Evolutionary conservation across 2,888 invertebrate genomes (phyloP), one percentile per base, ranked within the genome.

Genomic region (Marasmarcha lunaedactyla): DNA sequence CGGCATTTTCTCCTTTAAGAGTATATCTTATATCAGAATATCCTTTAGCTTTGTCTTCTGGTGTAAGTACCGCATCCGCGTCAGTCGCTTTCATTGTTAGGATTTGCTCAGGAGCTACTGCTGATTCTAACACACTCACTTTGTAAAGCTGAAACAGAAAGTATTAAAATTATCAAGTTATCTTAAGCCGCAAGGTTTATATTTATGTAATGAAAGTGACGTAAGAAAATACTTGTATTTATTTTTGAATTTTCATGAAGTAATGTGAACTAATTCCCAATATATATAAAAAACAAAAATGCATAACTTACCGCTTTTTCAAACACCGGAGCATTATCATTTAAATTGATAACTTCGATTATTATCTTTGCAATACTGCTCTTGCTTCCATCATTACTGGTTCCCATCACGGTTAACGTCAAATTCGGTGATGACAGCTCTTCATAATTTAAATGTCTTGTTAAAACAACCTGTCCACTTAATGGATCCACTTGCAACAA

Each of bases 401-500:
- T 84, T 0, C 87, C 88, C 51, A 86, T 85, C 0, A 88, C 86
- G 26, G 85, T 86, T 11, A 88, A 66, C 7, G 81, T 81, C 34
- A 81, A 59, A 59, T 88, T 87, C 46, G 88, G 87, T 37, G 81
- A 81, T 1, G 83, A 77, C n/a, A 92, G 59, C 1, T 84, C 81
- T 69, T 95, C 95, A 52, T 91, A 93, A 66, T 95, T 94, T 14
- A 95, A 68, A 41, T 90, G 85, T 50, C 88, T 89, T 34, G 88
- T 90, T 1, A 93, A 71, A 2, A 90, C 88, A 1, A 95, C 87
- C 53, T 90, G 89, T 0, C 94, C 95, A 42, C 90, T 89, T 20
- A 79, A 67, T 36, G 89, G 89, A 20, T 89, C 87, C 6, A 88
- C 79, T 63, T 85, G 85, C 34, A 88, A 71, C 10, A 85, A 69